A percentile compares a stretch with the other conserved stretches of the same genome.
These are phyloP conservation scores for Enteromius paludinosus DNA, from an alignment of 2,797 vertebrate genomes.

Conservation along the genomic window DNA sequence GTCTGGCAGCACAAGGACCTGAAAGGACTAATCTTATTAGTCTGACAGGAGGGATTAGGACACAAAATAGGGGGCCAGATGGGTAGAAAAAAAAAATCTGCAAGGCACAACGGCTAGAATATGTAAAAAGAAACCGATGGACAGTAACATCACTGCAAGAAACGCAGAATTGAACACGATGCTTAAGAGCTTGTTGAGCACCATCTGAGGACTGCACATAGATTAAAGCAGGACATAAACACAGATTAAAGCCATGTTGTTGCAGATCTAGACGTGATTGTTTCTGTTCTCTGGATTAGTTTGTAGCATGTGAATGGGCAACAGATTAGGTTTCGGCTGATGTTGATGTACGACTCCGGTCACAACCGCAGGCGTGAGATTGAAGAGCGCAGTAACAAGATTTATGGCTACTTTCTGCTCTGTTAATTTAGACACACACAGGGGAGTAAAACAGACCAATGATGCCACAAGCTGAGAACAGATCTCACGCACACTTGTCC, in stretches of 20 bases:
- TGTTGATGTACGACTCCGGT: constrained; percentile 36
- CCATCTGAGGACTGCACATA: neutral
- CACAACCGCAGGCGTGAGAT: constrained; percentile 6
- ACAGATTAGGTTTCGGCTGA: constrained; percentile 38
- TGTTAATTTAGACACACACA: constrained; percentile 31
- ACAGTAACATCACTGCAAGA: neutral
- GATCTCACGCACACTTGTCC: neutral
- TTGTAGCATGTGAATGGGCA: constrained; percentile 1
- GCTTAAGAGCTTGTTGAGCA: neutral
- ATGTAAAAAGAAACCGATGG: neutral
- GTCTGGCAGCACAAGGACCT: constrained; percentile 56
- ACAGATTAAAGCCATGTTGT: constrained; percentile 1
- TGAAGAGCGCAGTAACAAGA: neutral
- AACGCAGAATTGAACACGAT: neutral
- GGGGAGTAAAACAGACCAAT: neutral
- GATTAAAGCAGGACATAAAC: neutral
- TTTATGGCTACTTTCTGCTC: constrained; percentile 40
- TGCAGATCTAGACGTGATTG: constrained; percentile 10
- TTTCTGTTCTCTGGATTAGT: constrained; percentile 4
- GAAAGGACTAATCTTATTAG: constrained; percentile 74
- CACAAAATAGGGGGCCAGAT: constrained; percentile 66
- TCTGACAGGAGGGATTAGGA: constrained; percentile 71
- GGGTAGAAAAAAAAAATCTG: constrained; percentile 54
- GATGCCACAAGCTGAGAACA: constrained; percentile 1
- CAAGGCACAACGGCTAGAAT: constrained; percentile 6